Conservation (phyloP, 2,888 invertebrate genomes). For the Allacma fusca region DNA sequence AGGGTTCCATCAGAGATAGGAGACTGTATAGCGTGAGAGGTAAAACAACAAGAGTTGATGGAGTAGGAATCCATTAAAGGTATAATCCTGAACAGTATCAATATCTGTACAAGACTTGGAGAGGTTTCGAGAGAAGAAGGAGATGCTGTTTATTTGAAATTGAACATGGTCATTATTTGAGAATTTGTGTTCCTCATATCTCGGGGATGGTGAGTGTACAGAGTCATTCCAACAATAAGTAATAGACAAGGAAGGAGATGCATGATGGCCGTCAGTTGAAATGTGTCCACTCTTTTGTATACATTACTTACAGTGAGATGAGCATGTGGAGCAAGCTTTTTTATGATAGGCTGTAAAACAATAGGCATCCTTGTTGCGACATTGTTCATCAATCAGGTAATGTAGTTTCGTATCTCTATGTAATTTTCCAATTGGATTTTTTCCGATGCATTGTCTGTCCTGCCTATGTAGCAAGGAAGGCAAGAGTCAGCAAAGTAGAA, state of each 20-base stretch:
- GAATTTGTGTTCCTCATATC: constrained; percentile 15
- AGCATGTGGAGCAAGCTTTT: constrained; percentile 42
- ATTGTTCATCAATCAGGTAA: constrained; percentile 45
- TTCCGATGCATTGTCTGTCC: constrained; percentile 6
- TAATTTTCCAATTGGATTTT: constrained; percentile 28
- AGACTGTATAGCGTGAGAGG: too few relatives aligned
- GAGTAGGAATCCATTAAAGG: too few relatives aligned
- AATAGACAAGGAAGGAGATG: not conserved
- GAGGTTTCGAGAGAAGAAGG: too few relatives aligned
- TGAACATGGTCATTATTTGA: constrained; percentile 35
- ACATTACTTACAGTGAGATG: constrained; percentile 1
- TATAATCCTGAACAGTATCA: too few relatives aligned
- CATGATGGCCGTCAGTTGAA: not conserved
- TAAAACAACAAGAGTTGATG: too few relatives aligned
- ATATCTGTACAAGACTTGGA: too few relatives aligned
- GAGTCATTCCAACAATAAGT: not conserved
- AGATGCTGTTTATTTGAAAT: not conserved
- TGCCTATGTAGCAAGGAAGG: not conserved
- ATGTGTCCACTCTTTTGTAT: constrained; percentile 14
- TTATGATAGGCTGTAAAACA: constrained; percentile 44
- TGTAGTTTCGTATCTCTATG: constrained; percentile 27
- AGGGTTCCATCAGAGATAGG: too few relatives aligned
- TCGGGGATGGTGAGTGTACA: not conserved
- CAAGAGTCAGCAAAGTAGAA: not conserved
- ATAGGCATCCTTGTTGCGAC: constrained; percentile 47